Percentiles rank a stretch among this genome's conserved stretches.
Conservation (phyloP, 2,113 vertebrate genomes). For the Charadrius vociferus region DNA sequence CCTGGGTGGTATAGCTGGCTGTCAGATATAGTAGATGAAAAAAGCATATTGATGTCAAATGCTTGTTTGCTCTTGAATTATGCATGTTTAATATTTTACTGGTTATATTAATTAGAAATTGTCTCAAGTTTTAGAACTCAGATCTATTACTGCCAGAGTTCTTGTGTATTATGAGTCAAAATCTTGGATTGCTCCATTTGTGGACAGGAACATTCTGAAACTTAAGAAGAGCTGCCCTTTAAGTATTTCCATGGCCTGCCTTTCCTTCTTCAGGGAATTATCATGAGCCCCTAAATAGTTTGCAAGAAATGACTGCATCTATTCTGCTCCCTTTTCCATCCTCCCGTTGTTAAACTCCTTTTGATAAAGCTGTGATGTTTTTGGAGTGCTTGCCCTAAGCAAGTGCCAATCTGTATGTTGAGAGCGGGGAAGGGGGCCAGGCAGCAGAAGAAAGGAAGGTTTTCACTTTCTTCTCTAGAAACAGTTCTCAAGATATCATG, state of each 20-base stretch:
- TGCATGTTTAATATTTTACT: background rate
- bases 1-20: background rate
- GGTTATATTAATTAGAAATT: background rate
- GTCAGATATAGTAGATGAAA: background rate
- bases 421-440: background rate
- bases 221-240: background rate
- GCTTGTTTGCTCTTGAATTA: constrained; percentile 1
- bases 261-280: background rate
- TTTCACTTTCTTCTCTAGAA: background rate
- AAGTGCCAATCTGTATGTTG: background rate
- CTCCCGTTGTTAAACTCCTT: background rate
- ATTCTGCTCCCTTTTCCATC: background rate
- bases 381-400: background rate
- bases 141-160: background rate
- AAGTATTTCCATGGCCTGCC: background rate
- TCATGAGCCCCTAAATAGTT: background rate
- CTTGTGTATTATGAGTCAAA: background rate
- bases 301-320: background rate
- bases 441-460: background rate
- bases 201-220: background rate
- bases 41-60: background rate
- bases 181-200: background rate
- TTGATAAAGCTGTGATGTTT: background rate
- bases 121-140: background rate
- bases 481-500: background rate